Conservation (phyloP, 2,113 vertebrate species). For the Anoplopoma fimbria region DNA sequence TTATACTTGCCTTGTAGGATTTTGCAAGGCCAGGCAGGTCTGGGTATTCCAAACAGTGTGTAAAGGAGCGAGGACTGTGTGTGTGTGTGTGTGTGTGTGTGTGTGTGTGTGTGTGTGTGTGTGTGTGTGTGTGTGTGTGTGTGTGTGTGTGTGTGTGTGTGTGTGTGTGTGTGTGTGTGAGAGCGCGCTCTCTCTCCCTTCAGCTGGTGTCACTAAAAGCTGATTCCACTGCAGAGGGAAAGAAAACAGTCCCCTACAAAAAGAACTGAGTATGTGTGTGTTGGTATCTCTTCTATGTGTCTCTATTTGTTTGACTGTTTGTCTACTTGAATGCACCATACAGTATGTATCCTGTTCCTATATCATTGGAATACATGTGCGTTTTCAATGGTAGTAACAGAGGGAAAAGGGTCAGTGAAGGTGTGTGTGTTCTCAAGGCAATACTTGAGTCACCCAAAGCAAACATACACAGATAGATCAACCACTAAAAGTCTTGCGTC, state of each 20-base stretch:
- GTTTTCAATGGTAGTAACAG: not conserved
- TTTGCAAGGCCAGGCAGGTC: conserved; percentile 79
- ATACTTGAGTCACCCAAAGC: conserved; percentile 15
- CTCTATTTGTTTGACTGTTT: not conserved
- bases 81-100: conserved; percentile 4
- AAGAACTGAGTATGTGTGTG: not conserved
- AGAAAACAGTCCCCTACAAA: conserved; percentile 15
- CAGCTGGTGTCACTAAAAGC: conserved; percentile 31
- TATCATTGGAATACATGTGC: not conserved
- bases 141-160: not conserved
- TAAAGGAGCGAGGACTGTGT: conserved; percentile 15
- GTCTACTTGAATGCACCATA: not conserved
- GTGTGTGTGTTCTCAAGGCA: conserved; percentile 20
- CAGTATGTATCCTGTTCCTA: not conserved
- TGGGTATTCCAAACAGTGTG: conserved; percentile 63
- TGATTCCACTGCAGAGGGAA: conserved; percentile 5
- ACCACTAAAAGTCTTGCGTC: not conserved
- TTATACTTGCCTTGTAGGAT: conserved; percentile 52
- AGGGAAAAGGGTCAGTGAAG: conserved; percentile 11
- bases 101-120: conserved; percentile 2
- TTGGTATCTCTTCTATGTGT: not conserved
- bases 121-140: conserved; percentile 5
- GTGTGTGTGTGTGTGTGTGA: conserved; percentile 1
- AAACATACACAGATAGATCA: not conserved
- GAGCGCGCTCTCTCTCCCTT: not conserved